A percentile compares a stretch with the other conserved stretches of the same genome.
Evolutionary conservation across 1,140 invertebrate species (phyloP).

Genomic region (Chionoecetes opilio): DNA sequence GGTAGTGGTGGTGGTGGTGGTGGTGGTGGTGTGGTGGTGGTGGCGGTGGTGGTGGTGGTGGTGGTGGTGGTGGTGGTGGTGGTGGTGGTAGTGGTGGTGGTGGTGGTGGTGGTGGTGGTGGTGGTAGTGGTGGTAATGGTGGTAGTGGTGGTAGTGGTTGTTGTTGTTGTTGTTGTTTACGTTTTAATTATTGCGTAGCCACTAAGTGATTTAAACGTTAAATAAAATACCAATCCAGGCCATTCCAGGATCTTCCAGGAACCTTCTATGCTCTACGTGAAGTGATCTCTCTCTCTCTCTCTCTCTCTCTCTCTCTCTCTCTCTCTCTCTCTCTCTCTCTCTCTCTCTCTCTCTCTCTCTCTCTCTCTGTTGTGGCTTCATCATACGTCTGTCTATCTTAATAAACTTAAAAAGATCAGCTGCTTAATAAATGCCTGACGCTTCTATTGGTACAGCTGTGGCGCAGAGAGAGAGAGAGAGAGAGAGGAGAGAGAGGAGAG

Average conservation of each 20-base stretch:
- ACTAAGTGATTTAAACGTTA: not conserved
- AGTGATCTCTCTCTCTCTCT: conserved; percentile 37
- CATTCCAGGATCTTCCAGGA: not conserved
- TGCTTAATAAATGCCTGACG: conserved; percentile 4
- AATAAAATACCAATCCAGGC: not conserved
- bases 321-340: not conserved
- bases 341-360: not conserved
- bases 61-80: not conserved
- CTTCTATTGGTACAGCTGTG: conserved; percentile 1
- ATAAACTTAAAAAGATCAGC: conserved; percentile 30
- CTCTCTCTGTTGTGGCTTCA: not conserved
- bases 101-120: not conserved
- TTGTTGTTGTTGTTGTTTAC: too few relatives aligned
- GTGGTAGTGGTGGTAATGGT: conserved; percentile 11
- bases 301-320: not conserved
- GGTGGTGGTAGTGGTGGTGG: not conserved
- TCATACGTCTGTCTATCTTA: conserved; percentile 9
- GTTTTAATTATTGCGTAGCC: too few relatives aligned
- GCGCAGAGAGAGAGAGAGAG: not conserved
- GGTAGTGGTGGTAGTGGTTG: not conserved
- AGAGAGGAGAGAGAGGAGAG: not conserved
- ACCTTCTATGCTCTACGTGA: not conserved
- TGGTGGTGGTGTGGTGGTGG: not conserved
- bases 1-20: conserved; percentile 10
- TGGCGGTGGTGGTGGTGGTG: not conserved